These are phyloP conservation scores for Argyrosomus japonicus DNA, from an alignment of 2,113 vertebrate genomes.

Conservation along the genomic window DNA sequence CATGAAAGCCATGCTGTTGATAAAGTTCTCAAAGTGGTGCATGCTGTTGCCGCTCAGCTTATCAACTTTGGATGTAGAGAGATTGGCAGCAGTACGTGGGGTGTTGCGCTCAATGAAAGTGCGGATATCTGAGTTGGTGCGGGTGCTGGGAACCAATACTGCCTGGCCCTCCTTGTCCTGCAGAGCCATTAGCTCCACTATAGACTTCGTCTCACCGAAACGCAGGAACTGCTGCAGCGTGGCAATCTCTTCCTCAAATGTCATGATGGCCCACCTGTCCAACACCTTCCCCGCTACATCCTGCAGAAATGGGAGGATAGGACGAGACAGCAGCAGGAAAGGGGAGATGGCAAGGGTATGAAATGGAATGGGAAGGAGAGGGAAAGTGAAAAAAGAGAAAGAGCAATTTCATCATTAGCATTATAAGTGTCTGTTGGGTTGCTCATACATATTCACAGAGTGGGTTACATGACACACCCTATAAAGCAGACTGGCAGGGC, in stretches of 20 bases:
- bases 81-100: conserved; percentile 75
- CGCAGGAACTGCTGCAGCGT: conserved; percentile 97
- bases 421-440: conserved; percentile 52
- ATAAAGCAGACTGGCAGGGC: conserved; percentile 66
- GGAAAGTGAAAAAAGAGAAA: conserved; percentile 18
- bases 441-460: conserved; percentile 67
- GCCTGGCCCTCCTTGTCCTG: conserved; percentile 96
- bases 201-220: conserved; percentile 98
- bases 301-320: conserved; percentile 75
- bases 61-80: conserved; percentile 85
- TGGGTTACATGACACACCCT: conserved; percentile 53
- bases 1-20: conserved; percentile 96
- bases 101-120: conserved; percentile 95
- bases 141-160: conserved; percentile 87
- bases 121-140: conserved; percentile 93
- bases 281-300: conserved; percentile 96
- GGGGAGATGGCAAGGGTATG: conserved; percentile 9
- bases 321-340: background rate
- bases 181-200: conserved; percentile 97
- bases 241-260: conserved; percentile 94
- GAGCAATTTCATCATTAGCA: conserved; percentile 67
- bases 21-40: conserved; percentile 96
- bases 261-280: conserved; percentile 99
- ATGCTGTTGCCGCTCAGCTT: conserved; percentile 84
- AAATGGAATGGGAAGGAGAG: conserved; percentile 18